phyloP scores from a whole-genome alignment of 1,140 invertebrate species.

The Lamellibrachia luymesi region DNA sequence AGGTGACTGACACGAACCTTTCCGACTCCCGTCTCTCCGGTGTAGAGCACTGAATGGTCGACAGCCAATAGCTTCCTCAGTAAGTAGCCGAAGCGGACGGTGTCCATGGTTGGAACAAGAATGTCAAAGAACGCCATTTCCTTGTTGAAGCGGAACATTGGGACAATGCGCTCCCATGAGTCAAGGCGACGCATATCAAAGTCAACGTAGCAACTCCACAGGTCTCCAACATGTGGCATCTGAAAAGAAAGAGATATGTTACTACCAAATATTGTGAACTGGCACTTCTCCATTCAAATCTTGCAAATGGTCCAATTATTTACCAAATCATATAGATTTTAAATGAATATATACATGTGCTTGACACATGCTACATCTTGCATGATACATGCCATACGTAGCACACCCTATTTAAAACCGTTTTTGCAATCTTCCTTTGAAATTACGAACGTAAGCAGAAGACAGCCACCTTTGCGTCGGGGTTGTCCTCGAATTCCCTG shows the following conservation, averaged over 20 bases:
- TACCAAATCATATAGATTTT: too few species aligned
- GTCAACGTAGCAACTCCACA: conserved; percentile 77
- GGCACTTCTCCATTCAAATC: neutral
- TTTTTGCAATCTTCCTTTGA: too few species aligned
- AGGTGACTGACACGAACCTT: conserved; percentile 14
- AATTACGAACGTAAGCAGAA: neutral
- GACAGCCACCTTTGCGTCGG: conserved; percentile 60
- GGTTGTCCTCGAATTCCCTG: conserved; percentile 69
- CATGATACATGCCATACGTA: too few species aligned
- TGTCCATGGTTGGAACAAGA: conserved; percentile 57
- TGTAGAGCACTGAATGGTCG: conserved; percentile 64
- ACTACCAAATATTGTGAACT: neutral
- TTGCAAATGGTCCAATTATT: too few species aligned
- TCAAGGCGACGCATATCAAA: conserved; percentile 68
- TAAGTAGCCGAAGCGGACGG: conserved; percentile 62
- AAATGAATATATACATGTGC: neutral
- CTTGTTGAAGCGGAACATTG: conserved; percentile 68
- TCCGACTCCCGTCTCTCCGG: conserved; percentile 35
- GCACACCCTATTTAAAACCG: too few species aligned
- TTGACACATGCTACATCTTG: too few species aligned
- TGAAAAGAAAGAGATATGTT: conserved; percentile 37
- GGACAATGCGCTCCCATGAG: conserved; percentile 73
- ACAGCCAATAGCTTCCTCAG: conserved; percentile 72
- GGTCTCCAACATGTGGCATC: conserved; percentile 63
- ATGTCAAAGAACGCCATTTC: conserved; percentile 58